These are phyloP conservation scores for Lymantria monacha DNA, from an alignment of 2,888 invertebrate species.

Conservation along the genomic window DNA sequence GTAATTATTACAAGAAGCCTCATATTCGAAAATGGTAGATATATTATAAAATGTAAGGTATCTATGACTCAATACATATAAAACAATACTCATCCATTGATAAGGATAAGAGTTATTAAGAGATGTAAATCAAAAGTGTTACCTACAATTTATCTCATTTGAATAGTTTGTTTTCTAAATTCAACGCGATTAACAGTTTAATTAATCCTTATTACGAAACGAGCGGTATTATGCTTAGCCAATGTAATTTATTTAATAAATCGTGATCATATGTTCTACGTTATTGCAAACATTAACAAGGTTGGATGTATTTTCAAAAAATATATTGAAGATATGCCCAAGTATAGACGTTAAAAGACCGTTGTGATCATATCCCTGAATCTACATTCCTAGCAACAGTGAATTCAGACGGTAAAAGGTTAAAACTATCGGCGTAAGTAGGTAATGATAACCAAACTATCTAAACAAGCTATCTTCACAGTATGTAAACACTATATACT, in stretches of 20 bases:
- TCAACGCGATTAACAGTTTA: constrained; percentile 9
- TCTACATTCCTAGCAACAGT: constrained; percentile 53
- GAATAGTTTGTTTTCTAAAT: constrained; percentile 38
- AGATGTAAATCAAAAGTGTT: no score
- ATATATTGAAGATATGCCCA: constrained; percentile 2
- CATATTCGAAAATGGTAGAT: no score
- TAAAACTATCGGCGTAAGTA: constrained; percentile 67
- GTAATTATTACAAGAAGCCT: no score
- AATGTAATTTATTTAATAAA: not conserved
- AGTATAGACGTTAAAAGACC: constrained; percentile 41
- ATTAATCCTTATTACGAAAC: not conserved
- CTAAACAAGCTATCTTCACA: constrained; percentile 63
- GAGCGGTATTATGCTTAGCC: not conserved
- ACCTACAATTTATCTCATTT: constrained; percentile 25
- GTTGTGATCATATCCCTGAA: constrained; percentile 58
- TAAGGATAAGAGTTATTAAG: no score
- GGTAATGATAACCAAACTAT: constrained; percentile 71
- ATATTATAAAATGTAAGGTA: no score
- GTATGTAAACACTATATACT: constrained; percentile 73
- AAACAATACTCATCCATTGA: no score
- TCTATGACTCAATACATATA: no score
- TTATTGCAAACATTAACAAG: not conserved
- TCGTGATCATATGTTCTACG: not conserved
- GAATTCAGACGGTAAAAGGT: constrained; percentile 63
- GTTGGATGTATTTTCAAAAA: not conserved